A percentile compares a stretch with the other conserved stretches of the same genome.
phyloP scores from a whole-genome alignment of 1,140 invertebrate species.

The Babylonia areolata region DNA sequence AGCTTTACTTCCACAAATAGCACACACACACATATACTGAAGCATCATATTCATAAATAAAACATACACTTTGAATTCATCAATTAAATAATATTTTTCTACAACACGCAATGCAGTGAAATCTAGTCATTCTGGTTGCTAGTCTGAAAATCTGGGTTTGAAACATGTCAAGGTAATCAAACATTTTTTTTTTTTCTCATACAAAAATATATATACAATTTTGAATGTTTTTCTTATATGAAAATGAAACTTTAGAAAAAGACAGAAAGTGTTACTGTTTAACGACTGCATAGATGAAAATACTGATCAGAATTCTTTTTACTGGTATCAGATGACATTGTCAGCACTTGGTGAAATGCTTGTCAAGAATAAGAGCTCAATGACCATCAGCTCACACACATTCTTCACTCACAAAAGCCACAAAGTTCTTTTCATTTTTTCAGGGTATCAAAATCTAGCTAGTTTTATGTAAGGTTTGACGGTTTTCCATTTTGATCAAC shows the following conservation, averaged over 20 bases:
- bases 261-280: not conserved
- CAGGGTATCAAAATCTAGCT: too few species aligned
- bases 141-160: not conserved
- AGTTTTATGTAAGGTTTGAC: too few species aligned
- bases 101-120: not conserved
- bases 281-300: not conserved
- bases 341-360: not conserved
- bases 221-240: not conserved
- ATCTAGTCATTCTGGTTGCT: not conserved
- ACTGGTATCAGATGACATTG: not conserved
- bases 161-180: not conserved
- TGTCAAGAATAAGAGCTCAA: not conserved
- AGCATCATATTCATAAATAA: not conserved
- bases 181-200: too few species aligned
- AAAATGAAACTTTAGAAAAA: not conserved
- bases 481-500: too few species aligned
- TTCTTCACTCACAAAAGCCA: too few species aligned
- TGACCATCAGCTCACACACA: too few species aligned
- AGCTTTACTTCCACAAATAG: not conserved
- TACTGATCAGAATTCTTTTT: not conserved
- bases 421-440: too few species aligned
- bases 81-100: not conserved
- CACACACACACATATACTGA: not conserved
- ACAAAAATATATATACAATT: not conserved
- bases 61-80: too few species aligned